Evolutionary conservation across 2,113 vertebrate species (phyloP), one percentile per base, ranked within the genome.

Genomic region (Perca flavescens): DNA sequence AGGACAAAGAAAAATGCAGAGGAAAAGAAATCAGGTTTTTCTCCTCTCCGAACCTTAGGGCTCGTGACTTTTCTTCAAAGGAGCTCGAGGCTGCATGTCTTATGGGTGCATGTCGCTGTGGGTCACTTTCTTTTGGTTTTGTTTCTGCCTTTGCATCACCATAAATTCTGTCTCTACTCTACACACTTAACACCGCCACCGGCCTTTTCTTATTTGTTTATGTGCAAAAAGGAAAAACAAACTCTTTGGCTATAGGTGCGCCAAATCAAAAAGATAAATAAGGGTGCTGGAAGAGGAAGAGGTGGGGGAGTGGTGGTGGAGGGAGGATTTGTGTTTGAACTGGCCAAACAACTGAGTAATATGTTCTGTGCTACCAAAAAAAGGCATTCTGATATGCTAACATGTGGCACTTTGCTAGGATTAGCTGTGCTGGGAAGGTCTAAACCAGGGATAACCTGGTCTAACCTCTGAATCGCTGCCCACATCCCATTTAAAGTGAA

Each of bases 1-100:
- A 91, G 91, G 92, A 94, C 91, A 93, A 94, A 94, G 92, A 92
- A 87, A 90, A 90, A 93, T 92, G 90, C 85, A 83, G 77, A 88
- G 85, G 70, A 90, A 84, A 84, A 92, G 84, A 92, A 93, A 89
- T 94, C 86, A 81, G 74, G 21, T 86, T 87, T 90, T 86, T 79
- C 72, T 79, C 71, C 68, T 83, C 70, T 80, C 52, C 87, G 54
- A 88, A 85, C 83, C 83, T 89, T 82, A 78, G 79, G 82, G 80
- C 73, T 87, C 66, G 40, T 85, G 64, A 80, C 83, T 83, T 85
- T 74, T 79, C 84, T 89, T 91, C 83, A 85, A 86, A 90, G 67
- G 22, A 73, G 70, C 81, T 84, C 21, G 64, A 83, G 80, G 84
- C 58, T 17, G n/a, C 60, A 19, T 83, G 67, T 88, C 85, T 70